Evolutionary conservation across 1,140 invertebrate genomes (phyloP).

Genomic region (Euura lappo): DNA sequence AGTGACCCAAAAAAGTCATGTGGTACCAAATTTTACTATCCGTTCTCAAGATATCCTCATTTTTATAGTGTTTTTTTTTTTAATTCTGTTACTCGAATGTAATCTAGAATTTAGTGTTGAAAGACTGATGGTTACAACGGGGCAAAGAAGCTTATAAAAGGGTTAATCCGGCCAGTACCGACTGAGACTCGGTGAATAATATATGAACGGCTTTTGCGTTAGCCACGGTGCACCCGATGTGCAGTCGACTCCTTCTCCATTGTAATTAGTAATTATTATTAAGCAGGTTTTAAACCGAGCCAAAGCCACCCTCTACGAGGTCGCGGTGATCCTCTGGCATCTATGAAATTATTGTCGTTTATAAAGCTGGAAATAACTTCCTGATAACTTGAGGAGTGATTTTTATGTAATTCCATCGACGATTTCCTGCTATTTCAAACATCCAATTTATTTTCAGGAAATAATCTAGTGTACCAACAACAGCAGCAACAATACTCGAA

Average conservation of each 20-base stretch:
- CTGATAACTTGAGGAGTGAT: too few relatives aligned
- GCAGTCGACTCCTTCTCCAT: neutral
- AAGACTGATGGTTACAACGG: neutral
- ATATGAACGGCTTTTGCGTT: neutral
- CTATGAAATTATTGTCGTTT: too few relatives aligned
- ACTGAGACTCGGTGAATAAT: neutral
- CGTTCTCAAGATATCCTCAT: too few relatives aligned
- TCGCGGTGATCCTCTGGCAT: too few relatives aligned
- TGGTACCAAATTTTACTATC: too few relatives aligned
- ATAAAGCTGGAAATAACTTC: too few relatives aligned
- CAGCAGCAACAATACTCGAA: slow-evolving; percentile 22
- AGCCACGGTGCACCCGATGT: neutral
- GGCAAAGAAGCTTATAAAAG: slow-evolving; percentile 1
- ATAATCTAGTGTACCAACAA: slow-evolving; percentile 37
- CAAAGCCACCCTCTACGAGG: neutral
- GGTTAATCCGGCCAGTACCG: neutral
- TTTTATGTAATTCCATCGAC: too few relatives aligned
- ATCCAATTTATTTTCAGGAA: slow-evolving; percentile 28
- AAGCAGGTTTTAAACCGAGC: neutral
- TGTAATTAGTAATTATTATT: neutral
- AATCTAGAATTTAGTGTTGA: too few relatives aligned
- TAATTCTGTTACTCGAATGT: too few relatives aligned
- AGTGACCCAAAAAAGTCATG: too few relatives aligned
- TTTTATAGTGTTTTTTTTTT: too few relatives aligned
- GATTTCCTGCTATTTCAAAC: neutral